phyloP scores from a whole-genome alignment of 1,140 invertebrate genomes.

The Magallana gigas region DNA sequence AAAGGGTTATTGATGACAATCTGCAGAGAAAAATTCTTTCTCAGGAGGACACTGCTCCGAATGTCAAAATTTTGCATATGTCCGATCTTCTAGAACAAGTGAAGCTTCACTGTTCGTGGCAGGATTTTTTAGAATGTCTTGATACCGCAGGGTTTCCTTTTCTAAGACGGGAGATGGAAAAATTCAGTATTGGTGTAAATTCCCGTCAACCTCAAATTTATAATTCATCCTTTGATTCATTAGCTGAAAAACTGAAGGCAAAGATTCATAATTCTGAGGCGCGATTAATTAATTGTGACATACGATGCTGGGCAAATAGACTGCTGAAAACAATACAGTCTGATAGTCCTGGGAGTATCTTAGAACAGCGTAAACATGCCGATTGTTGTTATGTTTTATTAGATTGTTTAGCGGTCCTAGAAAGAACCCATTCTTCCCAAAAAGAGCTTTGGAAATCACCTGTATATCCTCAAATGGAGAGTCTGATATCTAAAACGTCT shows the following conservation, averaged over 20 bases:
- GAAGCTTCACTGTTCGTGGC: neutral
- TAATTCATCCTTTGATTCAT: neutral
- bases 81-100: neutral
- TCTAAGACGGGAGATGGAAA: neutral
- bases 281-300: neutral
- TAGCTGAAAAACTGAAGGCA: neutral
- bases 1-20: neutral
- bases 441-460: neutral
- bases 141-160: neutral
- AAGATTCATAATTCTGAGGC: conserved; percentile 21
- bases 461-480: conserved; percentile 34
- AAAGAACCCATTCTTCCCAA: conserved; percentile 15
- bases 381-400: conserved; percentile 44
- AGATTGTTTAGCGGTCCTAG: conserved; percentile 18
- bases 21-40: neutral
- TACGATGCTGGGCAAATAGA: neutral
- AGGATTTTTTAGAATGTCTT: neutral
- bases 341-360: neutral
- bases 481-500: conserved; percentile 43
- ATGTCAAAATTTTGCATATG: neutral
- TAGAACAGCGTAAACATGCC: neutral
- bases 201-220: neutral
- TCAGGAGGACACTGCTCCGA: neutral
- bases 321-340: neutral
- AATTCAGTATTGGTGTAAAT: neutral